Conservation (phyloP, 2,797 vertebrate genomes). For the Caiman crocodilus region DNA sequence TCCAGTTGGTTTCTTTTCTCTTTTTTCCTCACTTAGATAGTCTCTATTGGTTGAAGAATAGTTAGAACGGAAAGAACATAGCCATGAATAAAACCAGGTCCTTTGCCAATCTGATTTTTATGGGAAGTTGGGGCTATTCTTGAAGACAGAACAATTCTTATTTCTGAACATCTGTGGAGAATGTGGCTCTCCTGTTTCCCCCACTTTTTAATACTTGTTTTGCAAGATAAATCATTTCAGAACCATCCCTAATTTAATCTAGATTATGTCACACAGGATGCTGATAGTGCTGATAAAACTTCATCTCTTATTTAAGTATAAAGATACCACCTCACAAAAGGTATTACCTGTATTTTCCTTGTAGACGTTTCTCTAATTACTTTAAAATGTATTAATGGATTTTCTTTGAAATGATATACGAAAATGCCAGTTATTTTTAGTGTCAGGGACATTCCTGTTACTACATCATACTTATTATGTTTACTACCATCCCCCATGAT, state of each 20-base stretch:
- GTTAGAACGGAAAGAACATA: constrained; percentile 25
- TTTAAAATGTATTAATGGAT: background rate
- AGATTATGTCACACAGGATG: background rate
- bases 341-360: background rate
- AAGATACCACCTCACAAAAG: background rate
- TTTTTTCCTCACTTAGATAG: constrained; percentile 45
- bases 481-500: constrained; percentile 62
- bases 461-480: background rate
- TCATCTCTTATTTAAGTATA: background rate
- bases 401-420: background rate
- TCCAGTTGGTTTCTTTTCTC: constrained; percentile 57
- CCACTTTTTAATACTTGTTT: constrained; percentile 3
- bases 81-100: constrained; percentile 39
- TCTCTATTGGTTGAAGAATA: constrained; percentile 1
- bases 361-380: background rate
- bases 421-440: constrained; percentile 6
- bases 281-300: background rate
- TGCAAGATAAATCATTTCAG: background rate
- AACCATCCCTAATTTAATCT: background rate
- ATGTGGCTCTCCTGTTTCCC: background rate
- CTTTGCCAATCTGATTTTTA: constrained; percentile 38
- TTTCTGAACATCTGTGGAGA: background rate
- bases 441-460: constrained; percentile 13
- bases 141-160: background rate
- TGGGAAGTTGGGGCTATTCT: constrained; percentile 53